Evolutionary conservation across 2,797 vertebrate species (phyloP).

Genomic region (Pseudochromis fuscus): DNA sequence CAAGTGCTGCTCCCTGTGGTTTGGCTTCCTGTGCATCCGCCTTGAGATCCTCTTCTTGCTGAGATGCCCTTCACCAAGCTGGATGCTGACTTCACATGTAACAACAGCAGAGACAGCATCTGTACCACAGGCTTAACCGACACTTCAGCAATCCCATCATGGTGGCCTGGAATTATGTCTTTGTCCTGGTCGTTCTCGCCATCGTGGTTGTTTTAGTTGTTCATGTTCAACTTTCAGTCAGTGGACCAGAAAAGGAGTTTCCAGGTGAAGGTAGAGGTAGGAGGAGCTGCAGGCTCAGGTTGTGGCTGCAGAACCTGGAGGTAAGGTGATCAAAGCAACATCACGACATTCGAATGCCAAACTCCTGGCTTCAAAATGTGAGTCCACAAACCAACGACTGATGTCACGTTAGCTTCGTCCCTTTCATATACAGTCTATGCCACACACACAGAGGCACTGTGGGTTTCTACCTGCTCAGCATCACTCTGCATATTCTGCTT

Average conservation of each 20-base stretch:
- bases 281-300: slow-evolving; percentile 27
- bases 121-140: slow-evolving; percentile 55
- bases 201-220: slow-evolving; percentile 75
- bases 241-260: slow-evolving; percentile 38
- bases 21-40: slow-evolving; percentile 69
- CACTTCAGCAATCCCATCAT: slow-evolving; percentile 60
- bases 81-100: slow-evolving; percentile 65
- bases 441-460: slow-evolving; percentile 57
- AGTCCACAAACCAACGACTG: no score
- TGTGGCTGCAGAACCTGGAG: neutral
- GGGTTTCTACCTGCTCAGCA: slow-evolving; percentile 66
- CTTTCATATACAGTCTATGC: no score
- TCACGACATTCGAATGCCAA: no score
- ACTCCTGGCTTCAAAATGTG: no score
- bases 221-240: slow-evolving; percentile 61
- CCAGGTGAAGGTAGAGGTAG: neutral
- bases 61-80: slow-evolving; percentile 71
- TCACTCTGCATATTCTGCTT: slow-evolving; percentile 50
- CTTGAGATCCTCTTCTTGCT: slow-evolving; percentile 69
- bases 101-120: neutral
- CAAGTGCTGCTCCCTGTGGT: slow-evolving; percentile 73
- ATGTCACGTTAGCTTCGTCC: no score
- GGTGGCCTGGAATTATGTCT: slow-evolving; percentile 74
- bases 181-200: slow-evolving; percentile 62
- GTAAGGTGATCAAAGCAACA: slow-evolving; percentile 40